phyloP scores from a whole-genome alignment of 2,113 vertebrate genomes.

The Zosterops pallidus region DNA sequence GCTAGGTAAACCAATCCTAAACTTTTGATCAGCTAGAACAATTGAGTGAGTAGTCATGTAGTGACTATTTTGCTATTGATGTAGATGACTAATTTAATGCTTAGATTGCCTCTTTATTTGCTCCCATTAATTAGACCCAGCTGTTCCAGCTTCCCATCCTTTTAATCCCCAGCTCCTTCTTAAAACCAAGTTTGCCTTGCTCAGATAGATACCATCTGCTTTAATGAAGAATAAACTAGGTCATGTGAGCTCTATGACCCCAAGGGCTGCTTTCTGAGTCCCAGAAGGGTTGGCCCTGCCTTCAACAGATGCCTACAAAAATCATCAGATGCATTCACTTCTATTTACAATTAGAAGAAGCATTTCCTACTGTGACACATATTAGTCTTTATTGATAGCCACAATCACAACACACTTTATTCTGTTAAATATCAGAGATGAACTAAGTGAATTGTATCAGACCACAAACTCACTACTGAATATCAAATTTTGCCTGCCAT shows the following conservation, averaged over 20 bases:
- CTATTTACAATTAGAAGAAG: constrained; percentile 15
- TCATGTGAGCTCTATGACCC: background rate
- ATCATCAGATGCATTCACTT: background rate
- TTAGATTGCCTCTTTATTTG: constrained; percentile 9
- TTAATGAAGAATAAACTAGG: constrained; percentile 47
- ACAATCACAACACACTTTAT: background rate
- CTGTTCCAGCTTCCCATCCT: constrained; percentile 1
- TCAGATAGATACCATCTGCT: constrained; percentile 45
- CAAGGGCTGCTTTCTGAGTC: background rate
- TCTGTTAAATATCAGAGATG: background rate
- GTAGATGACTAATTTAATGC: constrained; percentile 19
- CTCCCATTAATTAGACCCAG: constrained; percentile 8
- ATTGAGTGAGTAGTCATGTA: background rate
- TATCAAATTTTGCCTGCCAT: background rate
- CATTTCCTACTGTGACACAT: background rate
- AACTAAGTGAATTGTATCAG: background rate
- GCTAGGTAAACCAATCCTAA: background rate
- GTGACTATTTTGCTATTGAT: background rate
- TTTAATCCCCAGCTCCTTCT: constrained; percentile 3
- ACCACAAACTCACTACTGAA: background rate
- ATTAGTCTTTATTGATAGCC: background rate
- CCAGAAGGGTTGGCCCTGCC: background rate
- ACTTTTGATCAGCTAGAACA: background rate
- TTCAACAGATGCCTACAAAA: constrained; percentile 35
- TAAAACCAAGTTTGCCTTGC: constrained; percentile 22